Conservation (phyloP, 2,888 invertebrate species). For the Norana najaformis region DNA sequence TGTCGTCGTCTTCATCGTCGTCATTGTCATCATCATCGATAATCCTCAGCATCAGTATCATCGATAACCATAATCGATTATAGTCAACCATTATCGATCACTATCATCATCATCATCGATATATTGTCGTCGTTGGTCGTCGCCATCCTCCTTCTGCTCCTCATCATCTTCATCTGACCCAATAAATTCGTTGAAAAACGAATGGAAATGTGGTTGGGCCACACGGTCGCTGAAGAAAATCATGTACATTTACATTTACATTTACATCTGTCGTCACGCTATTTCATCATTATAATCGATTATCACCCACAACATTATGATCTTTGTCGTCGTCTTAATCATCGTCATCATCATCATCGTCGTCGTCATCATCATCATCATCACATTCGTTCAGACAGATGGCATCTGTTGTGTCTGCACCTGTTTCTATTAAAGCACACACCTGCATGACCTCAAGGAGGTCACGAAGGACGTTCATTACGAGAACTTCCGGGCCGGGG, state of each 20-base stretch:
- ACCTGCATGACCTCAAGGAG: conserved; percentile 47
- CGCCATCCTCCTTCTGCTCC: not conserved
- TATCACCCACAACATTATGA: not conserved
- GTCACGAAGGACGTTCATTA: conserved; percentile 44
- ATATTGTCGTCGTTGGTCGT: not conserved
- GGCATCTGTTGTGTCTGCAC: not conserved
- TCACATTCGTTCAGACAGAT: too few species aligned
- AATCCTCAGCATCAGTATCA: not conserved
- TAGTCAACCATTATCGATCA: not conserved
- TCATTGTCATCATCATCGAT: not conserved
- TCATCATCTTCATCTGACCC: not conserved
- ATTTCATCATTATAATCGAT: not conserved
- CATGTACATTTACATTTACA: too few species aligned
- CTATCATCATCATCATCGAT: conserved; percentile 23
- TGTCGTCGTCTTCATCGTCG: not conserved
- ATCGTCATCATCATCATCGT: too few species aligned
- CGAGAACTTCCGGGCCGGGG: conserved; percentile 66
- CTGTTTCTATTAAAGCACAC: conserved; percentile 40
- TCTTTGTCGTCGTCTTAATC: too few species aligned
- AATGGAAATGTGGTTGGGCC: too few species aligned
- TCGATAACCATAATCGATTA: not conserved
- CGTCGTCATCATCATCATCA: not conserved
- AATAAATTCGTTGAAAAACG: too few species aligned
- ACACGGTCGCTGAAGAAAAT: too few species aligned
- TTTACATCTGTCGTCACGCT: too few species aligned